Evolutionary conservation across 2,113 vertebrate species (phyloP), one percentile per base, ranked within the genome.

Genomic region (Chaetura pelagica): DNA sequence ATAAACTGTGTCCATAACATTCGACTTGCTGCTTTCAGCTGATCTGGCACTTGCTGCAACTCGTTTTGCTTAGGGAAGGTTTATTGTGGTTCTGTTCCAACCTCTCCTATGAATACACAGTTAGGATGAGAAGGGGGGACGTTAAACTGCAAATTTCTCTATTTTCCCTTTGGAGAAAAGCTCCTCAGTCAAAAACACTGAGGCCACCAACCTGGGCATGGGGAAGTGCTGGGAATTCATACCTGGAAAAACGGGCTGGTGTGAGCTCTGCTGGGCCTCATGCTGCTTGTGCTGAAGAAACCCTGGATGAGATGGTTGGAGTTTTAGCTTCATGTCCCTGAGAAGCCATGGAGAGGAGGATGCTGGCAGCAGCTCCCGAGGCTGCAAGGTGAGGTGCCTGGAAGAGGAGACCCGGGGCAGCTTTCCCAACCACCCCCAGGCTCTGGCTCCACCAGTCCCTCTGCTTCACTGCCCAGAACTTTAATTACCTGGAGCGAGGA

Each of bases 281-380:
- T 0, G 3, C 9, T 80, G 7, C 61, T 46, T 44, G 2, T 8
- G 1, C 15, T 0, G 0, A 16, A 67, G 40, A 42, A 62, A 52
- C 49, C 35, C 18, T 22, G 10, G 10, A 20, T 12, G 30, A 21
- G 40, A 13, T 48, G 21, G 40, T 71, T 54, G 40, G 13, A 42
- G 40, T 74, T 67, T 12, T 16, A 83, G 42, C n/a, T 54, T 18
- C 11, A 87, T 29, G 38, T 63, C 27, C 74, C 29, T 1, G 2
- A 2, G 1, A 51, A 62, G 20, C 40, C 10, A 1, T 2, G 14
- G n/a, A 38, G 35, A 26, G 30, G 62, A 61, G 23, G 13, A 58
- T n/a, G 35, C 46, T 9, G 5, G 66, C 66, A 32, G 55, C 71
- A 62, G 54, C 75, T 9, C 68, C 62, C 18, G 4, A 59, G 78